These are phyloP conservation scores for Zosterops lateralis DNA, from an alignment of 2,113 vertebrate species.

Conservation along the genomic window DNA sequence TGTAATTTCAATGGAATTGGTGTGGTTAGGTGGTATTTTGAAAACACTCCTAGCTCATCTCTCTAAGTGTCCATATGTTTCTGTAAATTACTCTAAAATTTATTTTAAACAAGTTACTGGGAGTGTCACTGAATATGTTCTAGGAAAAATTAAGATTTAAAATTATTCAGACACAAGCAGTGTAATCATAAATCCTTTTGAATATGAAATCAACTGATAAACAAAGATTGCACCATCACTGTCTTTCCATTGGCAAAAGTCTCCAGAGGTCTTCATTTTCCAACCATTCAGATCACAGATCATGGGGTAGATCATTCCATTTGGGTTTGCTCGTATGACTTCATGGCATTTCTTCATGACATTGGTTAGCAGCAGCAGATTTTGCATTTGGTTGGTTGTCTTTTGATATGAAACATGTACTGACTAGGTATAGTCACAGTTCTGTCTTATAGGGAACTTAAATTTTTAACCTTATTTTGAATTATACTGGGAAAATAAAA, in stretches of 20 bases:
- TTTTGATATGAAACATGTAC: not conserved
- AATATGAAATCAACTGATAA: not conserved
- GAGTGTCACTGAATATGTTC: not conserved
- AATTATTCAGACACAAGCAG: not conserved
- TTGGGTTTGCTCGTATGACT: not conserved
- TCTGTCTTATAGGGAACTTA: not conserved
- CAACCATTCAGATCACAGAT: not conserved
- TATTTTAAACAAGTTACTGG: not conserved
- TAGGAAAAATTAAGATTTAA: not conserved
- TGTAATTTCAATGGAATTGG: not conserved
- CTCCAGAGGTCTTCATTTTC: not conserved
- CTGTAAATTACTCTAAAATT: not conserved
- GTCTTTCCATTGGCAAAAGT: not conserved
- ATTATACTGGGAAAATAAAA: not conserved
- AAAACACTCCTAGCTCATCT: not conserved
- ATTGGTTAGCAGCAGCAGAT: not conserved
- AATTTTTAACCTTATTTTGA: not conserved
- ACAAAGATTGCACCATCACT: rapidly evolving
- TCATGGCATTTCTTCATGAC: not conserved
- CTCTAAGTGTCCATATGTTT: not conserved
- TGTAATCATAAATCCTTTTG: not conserved
- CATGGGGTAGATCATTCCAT: rapidly evolving
- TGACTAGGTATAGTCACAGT: not conserved
- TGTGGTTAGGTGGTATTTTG: not conserved
- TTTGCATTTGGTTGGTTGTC: not conserved